A percentile compares a stretch with the other conserved stretches of the same genome.
Conservation (phyloP, 2,888 invertebrate species). For the Rhimphoctona megacephalus region DNA sequence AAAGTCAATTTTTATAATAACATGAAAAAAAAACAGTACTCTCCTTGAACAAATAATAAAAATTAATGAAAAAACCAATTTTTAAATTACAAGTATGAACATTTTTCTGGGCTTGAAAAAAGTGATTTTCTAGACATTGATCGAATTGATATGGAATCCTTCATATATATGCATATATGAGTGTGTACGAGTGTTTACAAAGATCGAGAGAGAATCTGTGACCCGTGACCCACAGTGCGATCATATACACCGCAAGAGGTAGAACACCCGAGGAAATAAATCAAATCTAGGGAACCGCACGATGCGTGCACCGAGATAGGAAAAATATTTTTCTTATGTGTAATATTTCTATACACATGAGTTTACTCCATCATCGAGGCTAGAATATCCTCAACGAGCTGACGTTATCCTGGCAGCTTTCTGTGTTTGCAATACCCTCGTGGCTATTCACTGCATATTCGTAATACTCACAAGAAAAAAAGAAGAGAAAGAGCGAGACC, state of each 20-base stretch:
- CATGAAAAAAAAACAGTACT: background rate
- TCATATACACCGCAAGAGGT: conserved; percentile 43
- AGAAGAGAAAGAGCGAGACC: background rate
- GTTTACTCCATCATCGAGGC: conserved; percentile 39
- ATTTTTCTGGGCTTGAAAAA: background rate
- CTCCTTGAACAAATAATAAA: background rate
- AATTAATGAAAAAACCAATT: background rate
- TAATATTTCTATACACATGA: conserved; percentile 12
- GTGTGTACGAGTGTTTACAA: conserved; percentile 18
- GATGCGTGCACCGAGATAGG: conserved; percentile 64
- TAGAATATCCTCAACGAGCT: conserved; percentile 44
- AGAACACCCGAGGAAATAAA: conserved; percentile 63
- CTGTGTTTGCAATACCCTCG: conserved; percentile 37
- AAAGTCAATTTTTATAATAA: background rate
- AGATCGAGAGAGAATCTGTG: conserved; percentile 58
- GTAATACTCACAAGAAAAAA: background rate
- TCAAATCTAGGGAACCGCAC: conserved; percentile 65
- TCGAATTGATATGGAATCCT: conserved; percentile 6
- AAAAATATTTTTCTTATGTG: conserved; percentile 43
- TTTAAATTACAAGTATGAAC: background rate
- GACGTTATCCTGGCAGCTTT: conserved; percentile 55
- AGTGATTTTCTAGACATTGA: conserved; percentile 22
- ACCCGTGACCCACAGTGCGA: conserved; percentile 59
- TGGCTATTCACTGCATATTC: conserved; percentile 39
- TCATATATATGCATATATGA: conserved; percentile 9